phyloP scores from a whole-genome alignment of 1,140 invertebrate genomes.

The Drosophila novamexicana region DNA sequence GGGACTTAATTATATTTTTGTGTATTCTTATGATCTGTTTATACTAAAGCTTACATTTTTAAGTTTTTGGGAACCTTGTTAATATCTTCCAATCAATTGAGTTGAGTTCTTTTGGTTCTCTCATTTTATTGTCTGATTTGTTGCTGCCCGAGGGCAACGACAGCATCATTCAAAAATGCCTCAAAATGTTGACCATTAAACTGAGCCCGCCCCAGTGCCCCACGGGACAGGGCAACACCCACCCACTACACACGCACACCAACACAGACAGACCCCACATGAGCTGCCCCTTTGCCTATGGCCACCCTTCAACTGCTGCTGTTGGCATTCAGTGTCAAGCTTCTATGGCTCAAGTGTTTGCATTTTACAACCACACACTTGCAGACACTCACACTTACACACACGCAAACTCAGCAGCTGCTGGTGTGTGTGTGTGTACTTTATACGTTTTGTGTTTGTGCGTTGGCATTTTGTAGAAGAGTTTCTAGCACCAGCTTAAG shows the following conservation, averaged over 20 bases:
- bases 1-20: too few species aligned
- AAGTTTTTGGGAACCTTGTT: too few species aligned
- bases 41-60: not conserved
- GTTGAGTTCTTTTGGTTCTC: not conserved
- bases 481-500: slow-evolving; percentile 57
- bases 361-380: slow-evolving; percentile 72
- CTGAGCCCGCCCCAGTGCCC: slow-evolving; percentile 7
- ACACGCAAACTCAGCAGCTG: not conserved
- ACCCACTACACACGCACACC: not conserved
- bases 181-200: slow-evolving; percentile 40
- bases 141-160: not conserved
- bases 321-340: slow-evolving; percentile 61
- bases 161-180: slow-evolving; percentile 27
- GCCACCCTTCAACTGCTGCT: slow-evolving; percentile 21
- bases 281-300: not conserved
- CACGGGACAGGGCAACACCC: not conserved
- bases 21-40: not conserved
- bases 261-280: slow-evolving; percentile 7
- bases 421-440: slow-evolving; percentile 32
- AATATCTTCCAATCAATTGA: not conserved
- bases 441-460: slow-evolving; percentile 43
- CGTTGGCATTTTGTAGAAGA: slow-evolving; percentile 53
- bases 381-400: slow-evolving; percentile 11
- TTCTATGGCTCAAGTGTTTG: slow-evolving; percentile 76
- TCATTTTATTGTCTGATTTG: not conserved